A percentile compares a stretch with the other conserved stretches of the same genome.
Evolutionary conservation across 2,113 vertebrate genomes (phyloP).

Genomic region (Taxidea taxus): DNA sequence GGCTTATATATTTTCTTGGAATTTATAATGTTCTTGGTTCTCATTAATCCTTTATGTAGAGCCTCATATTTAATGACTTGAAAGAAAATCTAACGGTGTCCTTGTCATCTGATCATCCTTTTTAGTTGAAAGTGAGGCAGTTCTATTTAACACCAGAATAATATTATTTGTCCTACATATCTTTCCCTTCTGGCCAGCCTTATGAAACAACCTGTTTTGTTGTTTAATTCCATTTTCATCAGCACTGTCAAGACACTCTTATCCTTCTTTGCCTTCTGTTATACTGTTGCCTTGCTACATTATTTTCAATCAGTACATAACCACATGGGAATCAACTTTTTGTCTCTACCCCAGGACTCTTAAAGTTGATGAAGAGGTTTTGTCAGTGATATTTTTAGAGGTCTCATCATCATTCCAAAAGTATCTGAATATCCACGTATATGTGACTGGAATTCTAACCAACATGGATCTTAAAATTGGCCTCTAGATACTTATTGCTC

Average conservation of each 20-base stretch:
- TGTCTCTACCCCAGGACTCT: neutral
- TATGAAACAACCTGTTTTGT: neutral
- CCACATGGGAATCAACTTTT: neutral
- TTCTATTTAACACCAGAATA: neutral
- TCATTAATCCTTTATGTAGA: neutral
- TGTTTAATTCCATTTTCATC: neutral
- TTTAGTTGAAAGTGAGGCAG: neutral
- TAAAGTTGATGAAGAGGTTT: neutral
- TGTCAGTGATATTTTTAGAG: neutral
- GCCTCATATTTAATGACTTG: neutral
- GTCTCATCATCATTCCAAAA: neutral
- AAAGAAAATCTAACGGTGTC: neutral
- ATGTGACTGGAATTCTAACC: neutral
- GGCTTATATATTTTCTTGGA: neutral
- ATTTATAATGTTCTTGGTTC: neutral
- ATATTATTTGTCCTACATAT: neutral
- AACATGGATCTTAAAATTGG: neutral
- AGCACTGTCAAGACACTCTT: neutral
- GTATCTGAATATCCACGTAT: neutral
- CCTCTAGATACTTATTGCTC: neutral
- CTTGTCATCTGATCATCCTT: neutral
- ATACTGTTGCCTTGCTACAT: neutral
- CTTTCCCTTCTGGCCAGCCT: neutral
- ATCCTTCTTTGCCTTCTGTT: neutral
- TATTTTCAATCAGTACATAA: neutral